Conservation (phyloP, 2,888 invertebrate species). For the Panorpa germanica region DNA sequence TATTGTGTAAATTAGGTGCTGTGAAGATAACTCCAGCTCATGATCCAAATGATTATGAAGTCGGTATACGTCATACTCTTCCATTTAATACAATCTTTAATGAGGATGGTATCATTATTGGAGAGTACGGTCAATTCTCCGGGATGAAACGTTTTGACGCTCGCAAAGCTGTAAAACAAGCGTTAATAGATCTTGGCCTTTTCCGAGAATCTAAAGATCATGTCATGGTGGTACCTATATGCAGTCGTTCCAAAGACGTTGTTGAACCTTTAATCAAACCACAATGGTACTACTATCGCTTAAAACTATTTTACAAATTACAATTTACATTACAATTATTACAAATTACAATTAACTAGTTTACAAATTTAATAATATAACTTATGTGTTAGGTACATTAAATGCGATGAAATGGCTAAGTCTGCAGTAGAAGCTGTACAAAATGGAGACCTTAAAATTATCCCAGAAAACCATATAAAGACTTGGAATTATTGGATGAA, state of each 20-base stretch:
- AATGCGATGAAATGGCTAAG: constrained; percentile 76
- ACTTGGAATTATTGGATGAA: constrained; percentile 95
- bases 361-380: constrained; percentile 4
- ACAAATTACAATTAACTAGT: not conserved
- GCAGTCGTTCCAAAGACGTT: constrained; percentile 92
- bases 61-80: constrained; percentile 75
- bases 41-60: constrained; percentile 92
- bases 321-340: not conserved
- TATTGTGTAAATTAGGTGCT: constrained; percentile 40
- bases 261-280: constrained; percentile 92
- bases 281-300: constrained; percentile 54
- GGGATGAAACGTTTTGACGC: constrained; percentile 87
- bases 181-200: constrained; percentile 48
- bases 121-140: constrained; percentile 58
- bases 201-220: constrained; percentile 72
- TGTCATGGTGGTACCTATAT: constrained; percentile 91
- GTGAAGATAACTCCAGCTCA: constrained; percentile 99
- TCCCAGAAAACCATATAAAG: constrained; percentile 80
- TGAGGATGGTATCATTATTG: constrained; percentile 72
- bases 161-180: constrained; percentile 59
- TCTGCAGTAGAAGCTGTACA: constrained; percentile 66
- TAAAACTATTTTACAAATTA: not conserved
- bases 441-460: constrained; percentile 64
- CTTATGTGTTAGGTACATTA: constrained; percentile 45
- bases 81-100: constrained; percentile 78